Conservation (phyloP, 2,797 vertebrate genomes). For the Phalanger gymnotis region DNA sequence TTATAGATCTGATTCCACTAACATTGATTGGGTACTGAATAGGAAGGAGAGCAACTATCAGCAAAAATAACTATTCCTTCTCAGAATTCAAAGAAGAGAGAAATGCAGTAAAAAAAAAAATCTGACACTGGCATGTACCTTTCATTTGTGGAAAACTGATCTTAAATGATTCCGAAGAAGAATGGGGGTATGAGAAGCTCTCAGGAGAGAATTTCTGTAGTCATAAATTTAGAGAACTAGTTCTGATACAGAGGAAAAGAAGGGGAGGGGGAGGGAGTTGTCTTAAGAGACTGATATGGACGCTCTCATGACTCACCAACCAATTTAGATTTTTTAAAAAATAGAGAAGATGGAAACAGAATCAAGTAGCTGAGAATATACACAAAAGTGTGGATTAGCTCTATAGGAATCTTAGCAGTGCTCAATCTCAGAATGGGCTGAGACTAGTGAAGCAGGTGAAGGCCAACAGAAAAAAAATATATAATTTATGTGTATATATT, state of each 20-base stretch:
- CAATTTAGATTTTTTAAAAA: not conserved
- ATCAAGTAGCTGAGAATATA: not conserved
- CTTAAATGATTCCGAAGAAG: not conserved
- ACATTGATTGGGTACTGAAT: not conserved
- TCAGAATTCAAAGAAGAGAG: not conserved
- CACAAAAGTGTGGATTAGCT: not conserved
- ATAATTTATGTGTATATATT: not conserved
- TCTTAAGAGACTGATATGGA: not conserved
- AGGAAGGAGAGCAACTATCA: not conserved
- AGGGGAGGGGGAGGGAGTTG: not conserved
- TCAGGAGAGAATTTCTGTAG: not conserved
- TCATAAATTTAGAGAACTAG: not conserved
- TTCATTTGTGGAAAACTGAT: not conserved
- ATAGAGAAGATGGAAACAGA: not conserved
- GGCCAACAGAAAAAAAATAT: not conserved
- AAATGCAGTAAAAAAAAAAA: not conserved
- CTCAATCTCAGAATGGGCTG: not conserved
- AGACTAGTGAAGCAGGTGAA: not conserved
- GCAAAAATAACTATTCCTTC: not conserved
- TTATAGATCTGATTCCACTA: not conserved
- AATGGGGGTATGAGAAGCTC: not conserved
- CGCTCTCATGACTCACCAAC: not conserved
- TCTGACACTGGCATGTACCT: not conserved
- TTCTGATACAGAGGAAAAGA: not conserved
- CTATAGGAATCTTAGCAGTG: not conserved